Percentiles rank a stretch among this genome's conserved stretches.
phyloP scores from a whole-genome alignment of 2,113 vertebrate genomes.

The Labeo catla region DNA sequence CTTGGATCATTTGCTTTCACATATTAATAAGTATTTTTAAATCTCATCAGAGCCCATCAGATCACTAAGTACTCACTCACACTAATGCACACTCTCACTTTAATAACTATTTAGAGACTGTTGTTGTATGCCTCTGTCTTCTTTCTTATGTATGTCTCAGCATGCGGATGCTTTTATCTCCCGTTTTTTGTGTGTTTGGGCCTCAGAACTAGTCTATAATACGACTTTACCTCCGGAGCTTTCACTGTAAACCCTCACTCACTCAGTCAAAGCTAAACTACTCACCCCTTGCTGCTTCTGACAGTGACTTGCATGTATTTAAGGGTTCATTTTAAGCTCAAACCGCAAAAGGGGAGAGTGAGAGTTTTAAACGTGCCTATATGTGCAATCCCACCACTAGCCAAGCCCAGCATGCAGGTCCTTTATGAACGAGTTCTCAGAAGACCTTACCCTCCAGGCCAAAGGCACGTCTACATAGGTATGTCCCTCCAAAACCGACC shows the following conservation, averaged over 20 bases:
- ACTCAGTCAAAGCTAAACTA: constrained; percentile 17
- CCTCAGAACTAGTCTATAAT: background rate
- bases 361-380: constrained; percentile 86
- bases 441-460: constrained; percentile 94
- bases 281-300: constrained; percentile 1
- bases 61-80: background rate
- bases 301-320: constrained; percentile 30
- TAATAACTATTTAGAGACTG: background rate
- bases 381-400: constrained; percentile 98
- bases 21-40: background rate
- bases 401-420: constrained; percentile 99
- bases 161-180: background rate
- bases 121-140: background rate
- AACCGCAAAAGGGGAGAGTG: constrained; percentile 59
- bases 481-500: constrained; percentile 75
- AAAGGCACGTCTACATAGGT: constrained; percentile 94
- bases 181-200: background rate
- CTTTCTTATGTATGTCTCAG: background rate
- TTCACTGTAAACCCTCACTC: background rate
- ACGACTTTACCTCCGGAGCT: background rate
- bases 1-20: constrained; percentile 22
- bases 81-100: background rate
- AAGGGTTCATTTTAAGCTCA: constrained; percentile 57
- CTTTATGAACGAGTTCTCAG: constrained; percentile 99
- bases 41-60: background rate